Evolutionary conservation across 2,113 vertebrate species (phyloP).

Genomic region (Erinaceus europaeus): DNA sequence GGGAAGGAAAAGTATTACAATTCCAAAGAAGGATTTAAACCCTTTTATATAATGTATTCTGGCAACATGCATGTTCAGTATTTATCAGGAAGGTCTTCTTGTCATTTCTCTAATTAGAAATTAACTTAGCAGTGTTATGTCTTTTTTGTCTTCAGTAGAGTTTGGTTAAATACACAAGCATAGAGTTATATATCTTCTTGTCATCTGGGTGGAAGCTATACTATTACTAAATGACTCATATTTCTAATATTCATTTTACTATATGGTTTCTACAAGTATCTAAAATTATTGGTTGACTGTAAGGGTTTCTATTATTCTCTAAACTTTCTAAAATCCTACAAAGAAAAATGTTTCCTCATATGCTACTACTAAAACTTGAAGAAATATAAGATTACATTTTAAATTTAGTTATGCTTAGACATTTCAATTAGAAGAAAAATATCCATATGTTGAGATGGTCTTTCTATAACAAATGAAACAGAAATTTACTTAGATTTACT

Average conservation of each 20-base stretch:
- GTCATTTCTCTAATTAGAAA: background rate
- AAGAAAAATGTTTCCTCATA: background rate
- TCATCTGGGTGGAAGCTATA: background rate
- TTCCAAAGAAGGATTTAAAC: background rate
- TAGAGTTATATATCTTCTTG: background rate
- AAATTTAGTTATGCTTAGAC: slow-evolving; percentile 38
- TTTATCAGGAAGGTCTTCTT: background rate
- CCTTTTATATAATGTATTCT: background rate
- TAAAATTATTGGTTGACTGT: background rate
- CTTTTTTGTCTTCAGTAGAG: slow-evolving; percentile 1
- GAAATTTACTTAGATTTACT: slow-evolving; percentile 25
- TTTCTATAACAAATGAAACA: slow-evolving; percentile 34
- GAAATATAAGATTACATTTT: slow-evolving; percentile 39
- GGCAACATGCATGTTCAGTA: background rate
- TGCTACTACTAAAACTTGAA: slow-evolving; percentile 28
- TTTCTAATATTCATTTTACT: background rate
- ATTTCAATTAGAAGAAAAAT: slow-evolving; percentile 41
- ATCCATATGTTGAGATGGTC: slow-evolving; percentile 22
- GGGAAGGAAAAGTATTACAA: background rate
- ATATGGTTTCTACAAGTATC: background rate
- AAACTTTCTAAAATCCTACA: background rate
- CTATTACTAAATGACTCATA: slow-evolving; percentile 7
- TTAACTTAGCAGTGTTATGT: background rate
- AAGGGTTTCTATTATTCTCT: background rate
- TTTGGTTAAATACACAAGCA: background rate